Evolutionary conservation across 2,888 invertebrate genomes (phyloP).

Genomic region (Temnothorax ravouxi): DNA sequence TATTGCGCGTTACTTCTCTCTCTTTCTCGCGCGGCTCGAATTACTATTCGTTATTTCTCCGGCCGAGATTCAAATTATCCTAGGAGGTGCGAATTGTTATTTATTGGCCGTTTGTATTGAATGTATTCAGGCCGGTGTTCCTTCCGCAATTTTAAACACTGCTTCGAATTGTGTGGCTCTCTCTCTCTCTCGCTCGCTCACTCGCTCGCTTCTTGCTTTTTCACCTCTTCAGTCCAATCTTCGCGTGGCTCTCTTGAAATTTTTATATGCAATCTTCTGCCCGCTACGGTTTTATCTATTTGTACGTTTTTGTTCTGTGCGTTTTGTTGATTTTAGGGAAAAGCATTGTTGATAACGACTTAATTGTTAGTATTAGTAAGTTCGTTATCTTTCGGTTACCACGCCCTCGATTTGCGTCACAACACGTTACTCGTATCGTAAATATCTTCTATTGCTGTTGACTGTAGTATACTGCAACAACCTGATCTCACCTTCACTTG

Average conservation of each 20-base stretch:
- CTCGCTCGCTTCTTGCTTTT: background rate
- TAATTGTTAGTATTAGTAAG: background rate
- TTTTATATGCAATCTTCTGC: conserved; percentile 42
- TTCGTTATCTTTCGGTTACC: conserved; percentile 26
- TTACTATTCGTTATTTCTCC: conserved; percentile 50
- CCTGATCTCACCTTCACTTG: conserved; percentile 66
- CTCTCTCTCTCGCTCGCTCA: background rate
- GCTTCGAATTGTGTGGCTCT: background rate
- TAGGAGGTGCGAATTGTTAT: conserved; percentile 52
- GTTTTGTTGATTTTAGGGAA: conserved; percentile 2
- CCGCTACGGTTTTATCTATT: conserved; percentile 14
- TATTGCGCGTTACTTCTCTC: conserved; percentile 44
- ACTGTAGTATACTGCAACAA: conserved; percentile 55
- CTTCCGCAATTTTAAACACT: conserved; percentile 39
- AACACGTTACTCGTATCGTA: conserved; percentile 34
- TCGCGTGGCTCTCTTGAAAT: conserved; percentile 33
- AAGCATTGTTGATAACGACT: background rate
- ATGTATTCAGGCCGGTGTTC: conserved; percentile 38
- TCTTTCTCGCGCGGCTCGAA: conserved; percentile 31
- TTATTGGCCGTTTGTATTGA: conserved; percentile 36
- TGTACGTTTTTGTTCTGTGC: conserved; percentile 16
- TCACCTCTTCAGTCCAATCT: background rate
- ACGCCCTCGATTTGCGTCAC: conserved; percentile 32
- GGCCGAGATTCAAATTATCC: conserved; percentile 53
- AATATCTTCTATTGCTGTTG: conserved; percentile 62